Evolutionary conservation across 2,797 vertebrate species (phyloP).

Genomic region (Sus cebifrons): DNA sequence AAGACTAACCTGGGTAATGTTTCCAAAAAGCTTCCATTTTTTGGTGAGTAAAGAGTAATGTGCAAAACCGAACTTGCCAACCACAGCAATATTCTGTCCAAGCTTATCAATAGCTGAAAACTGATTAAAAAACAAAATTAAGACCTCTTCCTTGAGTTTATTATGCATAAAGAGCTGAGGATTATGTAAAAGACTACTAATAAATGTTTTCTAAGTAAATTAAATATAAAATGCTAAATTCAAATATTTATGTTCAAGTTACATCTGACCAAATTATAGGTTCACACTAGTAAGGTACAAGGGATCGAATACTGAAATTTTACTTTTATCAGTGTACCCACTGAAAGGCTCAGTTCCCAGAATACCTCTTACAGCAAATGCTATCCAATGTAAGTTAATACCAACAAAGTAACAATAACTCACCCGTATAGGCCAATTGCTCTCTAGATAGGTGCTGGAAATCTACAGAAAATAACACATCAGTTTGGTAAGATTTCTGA

Average conservation of each 20-base stretch:
- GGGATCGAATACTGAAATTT: conserved; percentile 15
- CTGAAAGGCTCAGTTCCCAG: conserved; percentile 38
- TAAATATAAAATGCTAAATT: conserved; percentile 63
- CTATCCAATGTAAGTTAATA: conserved; percentile 54
- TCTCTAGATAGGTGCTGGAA: conserved; percentile 99
- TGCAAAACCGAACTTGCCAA: conserved; percentile 98
- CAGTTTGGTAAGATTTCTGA: conserved; percentile 73
- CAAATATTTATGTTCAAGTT: conserved; percentile 30
- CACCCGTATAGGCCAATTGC: conserved; percentile 99
- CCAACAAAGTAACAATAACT: conserved; percentile 87
- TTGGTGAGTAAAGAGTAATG: conserved; percentile 98
- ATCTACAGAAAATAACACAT: conserved; percentile 92
- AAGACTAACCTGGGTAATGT: conserved; percentile 96
- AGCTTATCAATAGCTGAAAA: conserved; percentile 98
- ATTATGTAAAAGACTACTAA: conserved; percentile 51
- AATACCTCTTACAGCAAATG: conserved; percentile 39
- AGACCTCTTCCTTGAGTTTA: conserved; percentile 68
- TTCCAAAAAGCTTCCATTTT: conserved; percentile 99
- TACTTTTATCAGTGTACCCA: conserved; percentile 31
- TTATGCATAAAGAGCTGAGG: conserved; percentile 63
- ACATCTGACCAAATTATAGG: conserved; percentile 40
- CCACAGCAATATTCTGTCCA: conserved; percentile 98
- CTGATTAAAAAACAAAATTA: conserved; percentile 88
- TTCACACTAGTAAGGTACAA: conserved; percentile 10
- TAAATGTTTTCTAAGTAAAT: conserved; percentile 63